Percentiles rank a stretch among this genome's conserved stretches.
phyloP scores from a whole-genome alignment of 2,888 invertebrate genomes.

The Anthophora plumipes region DNA sequence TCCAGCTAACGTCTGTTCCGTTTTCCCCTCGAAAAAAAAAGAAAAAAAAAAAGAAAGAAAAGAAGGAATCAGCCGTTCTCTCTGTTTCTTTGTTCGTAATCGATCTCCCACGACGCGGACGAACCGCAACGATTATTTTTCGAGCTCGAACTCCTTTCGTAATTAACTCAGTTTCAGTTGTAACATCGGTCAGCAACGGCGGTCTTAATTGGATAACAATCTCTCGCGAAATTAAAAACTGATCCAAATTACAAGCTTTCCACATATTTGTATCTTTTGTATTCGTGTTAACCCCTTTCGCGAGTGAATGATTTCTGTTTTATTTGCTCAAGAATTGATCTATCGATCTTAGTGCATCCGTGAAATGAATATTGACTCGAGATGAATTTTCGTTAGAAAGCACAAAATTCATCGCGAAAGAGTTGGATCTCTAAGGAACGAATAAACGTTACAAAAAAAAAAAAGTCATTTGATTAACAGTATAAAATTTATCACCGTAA shows the following conservation, averaged over 20 bases:
- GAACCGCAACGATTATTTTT: background rate
- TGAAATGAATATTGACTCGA: no score
- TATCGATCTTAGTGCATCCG: no score
- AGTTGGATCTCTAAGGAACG: no score
- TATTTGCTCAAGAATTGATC: no score
- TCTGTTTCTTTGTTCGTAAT: conserved; percentile 12
- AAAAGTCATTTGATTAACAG: no score
- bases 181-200: background rate
- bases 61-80: conserved; percentile 15
- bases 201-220: background rate
- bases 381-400: no score
- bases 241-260: background rate
- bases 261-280: background rate
- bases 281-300: no score
- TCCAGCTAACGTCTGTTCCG: background rate
- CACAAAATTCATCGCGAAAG: no score
- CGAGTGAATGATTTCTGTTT: no score
- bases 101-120: conserved; percentile 13
- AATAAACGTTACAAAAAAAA: no score
- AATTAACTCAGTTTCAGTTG: conserved; percentile 7
- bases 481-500: no score
- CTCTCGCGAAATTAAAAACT: background rate
- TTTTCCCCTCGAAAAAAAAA: conserved; percentile 12
- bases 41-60: no score
- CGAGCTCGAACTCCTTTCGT: background rate